Evolutionary conservation across 2,113 vertebrate genomes (phyloP).

Genomic region (Podarcis cretensis): DNA sequence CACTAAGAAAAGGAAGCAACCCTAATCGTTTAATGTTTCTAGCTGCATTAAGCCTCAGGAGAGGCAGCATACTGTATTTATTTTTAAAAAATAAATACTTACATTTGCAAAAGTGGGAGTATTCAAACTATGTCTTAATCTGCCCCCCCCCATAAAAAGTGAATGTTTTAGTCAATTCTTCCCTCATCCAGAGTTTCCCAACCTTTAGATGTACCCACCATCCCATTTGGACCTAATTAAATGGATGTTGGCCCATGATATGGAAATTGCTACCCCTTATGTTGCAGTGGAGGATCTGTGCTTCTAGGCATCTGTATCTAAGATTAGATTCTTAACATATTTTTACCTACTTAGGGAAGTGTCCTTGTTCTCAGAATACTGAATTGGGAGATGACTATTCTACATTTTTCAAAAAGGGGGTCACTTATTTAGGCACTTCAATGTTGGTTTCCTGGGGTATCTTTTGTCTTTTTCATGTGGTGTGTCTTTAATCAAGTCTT

Average conservation of each 20-base stretch:
- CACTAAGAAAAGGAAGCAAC: neutral
- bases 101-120: neutral
- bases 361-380: conserved; percentile 4
- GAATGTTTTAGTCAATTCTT: neutral
- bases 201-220: neutral
- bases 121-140: neutral
- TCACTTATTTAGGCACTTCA: neutral
- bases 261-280: neutral
- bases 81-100: neutral
- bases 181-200: neutral
- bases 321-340: neutral
- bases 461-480: neutral
- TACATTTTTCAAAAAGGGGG: neutral
- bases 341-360: neutral
- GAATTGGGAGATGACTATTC: neutral
- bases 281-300: neutral
- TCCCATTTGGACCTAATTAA: neutral
- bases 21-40: neutral
- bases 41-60: neutral
- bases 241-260: neutral
- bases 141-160: too few relatives aligned
- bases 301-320: neutral
- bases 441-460: neutral
- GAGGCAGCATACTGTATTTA: too few relatives aligned
- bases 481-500: neutral